Conservation (phyloP, 2,888 invertebrate species). For the Aleiodes testaceus region DNA sequence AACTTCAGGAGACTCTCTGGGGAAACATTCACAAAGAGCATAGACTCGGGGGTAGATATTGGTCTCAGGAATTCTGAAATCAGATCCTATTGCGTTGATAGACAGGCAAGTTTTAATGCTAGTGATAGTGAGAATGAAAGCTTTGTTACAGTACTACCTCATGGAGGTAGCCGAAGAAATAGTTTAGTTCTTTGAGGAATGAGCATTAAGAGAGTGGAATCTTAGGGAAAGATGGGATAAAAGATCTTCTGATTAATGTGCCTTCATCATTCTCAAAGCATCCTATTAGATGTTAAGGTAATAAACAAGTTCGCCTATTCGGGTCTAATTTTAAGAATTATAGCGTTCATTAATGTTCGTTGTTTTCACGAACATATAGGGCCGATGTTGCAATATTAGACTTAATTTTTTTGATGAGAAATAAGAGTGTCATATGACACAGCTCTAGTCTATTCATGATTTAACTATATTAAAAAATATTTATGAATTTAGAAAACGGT, state of each 20-base stretch:
- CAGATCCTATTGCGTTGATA: constrained; percentile 47
- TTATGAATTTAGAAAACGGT: background rate
- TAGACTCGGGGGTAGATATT: constrained; percentile 63
- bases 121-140: constrained; percentile 74
- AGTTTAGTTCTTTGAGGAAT: constrained; percentile 47
- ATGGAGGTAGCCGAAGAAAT: constrained; percentile 52
- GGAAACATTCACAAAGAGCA: constrained; percentile 60
- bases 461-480: background rate
- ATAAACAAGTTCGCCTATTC: constrained; percentile 57
- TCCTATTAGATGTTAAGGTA: constrained; percentile 11
- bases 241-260: constrained; percentile 31
- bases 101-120: constrained; percentile 62
- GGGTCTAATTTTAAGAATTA: constrained; percentile 53
- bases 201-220: background rate
- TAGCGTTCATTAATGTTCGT: constrained; percentile 17
- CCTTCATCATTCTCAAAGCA: background rate
- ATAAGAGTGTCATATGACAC: background rate
- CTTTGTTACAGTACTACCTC: constrained; percentile 73
- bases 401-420: background rate
- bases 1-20: constrained; percentile 77
- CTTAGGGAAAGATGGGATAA: background rate
- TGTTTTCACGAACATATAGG: constrained; percentile 38
- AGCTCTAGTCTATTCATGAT: constrained; percentile 6
- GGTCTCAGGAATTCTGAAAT: constrained; percentile 52
- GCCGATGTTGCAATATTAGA: constrained; percentile 65